Conservation (phyloP, 2,888 invertebrate genomes). For the Drosophila mimetica region DNA sequence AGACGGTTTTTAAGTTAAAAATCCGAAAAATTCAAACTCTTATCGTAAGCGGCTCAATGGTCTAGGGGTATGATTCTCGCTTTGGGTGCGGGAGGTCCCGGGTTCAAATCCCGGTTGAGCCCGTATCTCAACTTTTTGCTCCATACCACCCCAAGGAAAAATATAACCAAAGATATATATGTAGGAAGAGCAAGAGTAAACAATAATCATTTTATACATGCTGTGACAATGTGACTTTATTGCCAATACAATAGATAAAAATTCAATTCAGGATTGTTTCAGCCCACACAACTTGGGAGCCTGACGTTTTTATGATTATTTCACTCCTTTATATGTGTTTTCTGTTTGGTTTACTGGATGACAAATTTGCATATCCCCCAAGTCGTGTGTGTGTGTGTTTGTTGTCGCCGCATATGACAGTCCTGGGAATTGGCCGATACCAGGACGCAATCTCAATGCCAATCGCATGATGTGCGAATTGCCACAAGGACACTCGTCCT, state of each 20-base stretch:
- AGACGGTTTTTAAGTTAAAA: slow-evolving; percentile 1
- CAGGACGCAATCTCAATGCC: slow-evolving; percentile 77
- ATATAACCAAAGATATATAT: not conserved
- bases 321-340: slow-evolving; percentile 75
- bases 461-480: slow-evolving; percentile 84
- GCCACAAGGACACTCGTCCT: slow-evolving; percentile 63
- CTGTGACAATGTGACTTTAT: slow-evolving; percentile 79
- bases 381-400: slow-evolving; percentile 11
- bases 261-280: slow-evolving; percentile 83
- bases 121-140: slow-evolving; percentile 69
- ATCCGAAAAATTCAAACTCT: not conserved
- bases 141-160: not conserved
- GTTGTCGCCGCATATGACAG: slow-evolving; percentile 66
- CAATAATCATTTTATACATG: slow-evolving; percentile 64
- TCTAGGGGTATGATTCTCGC: slow-evolving; percentile 88
- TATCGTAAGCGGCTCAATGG: slow-evolving; percentile 84
- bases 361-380: slow-evolving; percentile 78
- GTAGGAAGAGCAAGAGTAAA: slow-evolving; percentile 39
- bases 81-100: slow-evolving; percentile 88
- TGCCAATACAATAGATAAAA: slow-evolving; percentile 81
- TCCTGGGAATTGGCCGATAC: slow-evolving; percentile 77
- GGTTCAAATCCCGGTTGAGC: slow-evolving; percentile 88
- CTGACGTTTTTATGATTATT: slow-evolving; percentile 83
- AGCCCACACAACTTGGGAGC: not conserved
- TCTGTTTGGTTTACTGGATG: slow-evolving; percentile 61